Conservation (phyloP, 1,140 invertebrate species). For the Mesaphorura yosii region DNA sequence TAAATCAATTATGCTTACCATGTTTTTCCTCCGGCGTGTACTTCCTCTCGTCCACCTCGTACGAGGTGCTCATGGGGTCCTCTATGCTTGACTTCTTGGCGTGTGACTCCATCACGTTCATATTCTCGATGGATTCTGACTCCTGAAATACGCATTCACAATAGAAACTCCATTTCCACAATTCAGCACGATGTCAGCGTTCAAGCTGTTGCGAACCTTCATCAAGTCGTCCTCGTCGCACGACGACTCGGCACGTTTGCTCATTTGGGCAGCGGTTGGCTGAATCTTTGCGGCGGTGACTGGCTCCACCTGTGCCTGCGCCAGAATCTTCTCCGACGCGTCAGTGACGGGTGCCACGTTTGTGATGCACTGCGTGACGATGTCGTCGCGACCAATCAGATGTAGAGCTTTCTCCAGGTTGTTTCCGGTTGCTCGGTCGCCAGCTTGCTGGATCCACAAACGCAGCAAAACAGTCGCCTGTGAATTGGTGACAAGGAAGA, state of each 20-base stretch:
- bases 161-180: not conserved
- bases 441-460: slow-evolving; percentile 59
- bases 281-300: not conserved
- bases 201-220: no score
- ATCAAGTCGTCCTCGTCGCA: not conserved
- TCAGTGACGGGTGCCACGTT: slow-evolving; percentile 57
- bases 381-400: slow-evolving; percentile 74
- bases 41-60: slow-evolving; percentile 45
- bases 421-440: slow-evolving; percentile 49
- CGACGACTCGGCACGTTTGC: not conserved
- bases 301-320: slow-evolving; percentile 52
- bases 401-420: slow-evolving; percentile 75
- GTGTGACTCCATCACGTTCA: not conserved
- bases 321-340: slow-evolving; percentile 63
- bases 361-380: slow-evolving; percentile 79
- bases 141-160: not conserved
- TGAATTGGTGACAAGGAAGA: no score
- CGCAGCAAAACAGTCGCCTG: slow-evolving; percentile 80
- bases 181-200: no score
- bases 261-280: not conserved
- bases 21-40: slow-evolving; percentile 36
- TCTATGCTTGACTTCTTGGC: slow-evolving; percentile 15
- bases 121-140: not conserved
- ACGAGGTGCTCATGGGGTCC: slow-evolving; percentile 27
- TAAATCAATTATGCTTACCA: no score